Conservation (phyloP, 92 coral and sea anemone genomes). For the Parazoanthus darwini region DNA sequence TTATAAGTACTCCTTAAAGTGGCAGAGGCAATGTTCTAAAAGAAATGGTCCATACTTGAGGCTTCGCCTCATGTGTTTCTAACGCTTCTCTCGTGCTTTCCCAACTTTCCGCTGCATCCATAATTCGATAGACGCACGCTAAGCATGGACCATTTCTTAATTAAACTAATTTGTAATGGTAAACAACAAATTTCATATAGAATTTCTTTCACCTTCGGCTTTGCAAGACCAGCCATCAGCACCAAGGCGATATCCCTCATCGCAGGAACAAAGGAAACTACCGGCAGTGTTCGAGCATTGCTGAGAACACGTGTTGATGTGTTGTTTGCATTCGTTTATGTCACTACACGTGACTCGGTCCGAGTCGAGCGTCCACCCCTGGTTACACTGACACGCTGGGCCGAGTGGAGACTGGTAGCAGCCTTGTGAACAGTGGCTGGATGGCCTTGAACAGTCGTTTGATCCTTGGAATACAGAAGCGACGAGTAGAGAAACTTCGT, state of each 20-base stretch:
- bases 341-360: constrained; percentile 22
- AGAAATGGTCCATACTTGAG: too few species aligned
- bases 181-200: too few species aligned
- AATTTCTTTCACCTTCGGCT: constrained; percentile 15
- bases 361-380: constrained; percentile 17
- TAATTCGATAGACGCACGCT: too few species aligned
- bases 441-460: background rate
- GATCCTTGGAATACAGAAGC: background rate
- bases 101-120: too few species aligned
- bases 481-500: background rate
- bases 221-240: constrained; percentile 23
- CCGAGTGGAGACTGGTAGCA: constrained; percentile 41
- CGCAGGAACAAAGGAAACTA: constrained; percentile 12
- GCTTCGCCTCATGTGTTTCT: too few species aligned
- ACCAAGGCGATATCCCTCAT: constrained; percentile 2
- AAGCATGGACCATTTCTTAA: too few species aligned
- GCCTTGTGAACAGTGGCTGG: constrained; percentile 12
- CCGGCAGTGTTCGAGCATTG: constrained; percentile 5
- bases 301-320: constrained; percentile 13
- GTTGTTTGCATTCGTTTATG: constrained; percentile 21
- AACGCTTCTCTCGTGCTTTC: too few species aligned
- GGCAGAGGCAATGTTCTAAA: too few species aligned
- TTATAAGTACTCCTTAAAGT: too few species aligned
- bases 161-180: too few species aligned
- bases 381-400: constrained; percentile 24